Evolutionary conservation across 2,888 invertebrate species (phyloP).

Genomic region (Calameuta pallipes): DNA sequence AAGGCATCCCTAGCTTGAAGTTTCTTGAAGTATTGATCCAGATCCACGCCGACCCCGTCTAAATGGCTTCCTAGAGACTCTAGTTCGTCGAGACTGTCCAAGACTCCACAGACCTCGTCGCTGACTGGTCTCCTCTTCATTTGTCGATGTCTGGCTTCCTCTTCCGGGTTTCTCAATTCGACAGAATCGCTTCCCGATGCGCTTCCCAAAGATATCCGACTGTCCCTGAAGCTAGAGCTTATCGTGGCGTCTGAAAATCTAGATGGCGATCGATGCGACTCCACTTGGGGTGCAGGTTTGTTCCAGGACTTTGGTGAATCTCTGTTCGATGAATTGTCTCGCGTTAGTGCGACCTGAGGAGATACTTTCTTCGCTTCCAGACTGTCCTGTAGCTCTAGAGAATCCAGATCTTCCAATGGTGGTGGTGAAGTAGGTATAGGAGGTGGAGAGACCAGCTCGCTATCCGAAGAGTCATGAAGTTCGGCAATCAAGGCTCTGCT

Average conservation of each 20-base stretch:
- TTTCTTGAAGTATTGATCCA: conserved; percentile 77
- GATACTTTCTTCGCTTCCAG: conserved; percentile 51
- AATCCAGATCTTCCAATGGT: conserved; percentile 78
- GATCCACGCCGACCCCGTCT: conserved; percentile 72
- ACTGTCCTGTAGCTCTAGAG: conserved; percentile 66
- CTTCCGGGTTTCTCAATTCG: conserved; percentile 69
- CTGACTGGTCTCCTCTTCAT: conserved; percentile 80
- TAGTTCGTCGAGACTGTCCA: conserved; percentile 75
- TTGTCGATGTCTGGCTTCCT: conserved; percentile 71
- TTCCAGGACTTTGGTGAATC: conserved; percentile 54
- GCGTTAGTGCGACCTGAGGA: conserved; percentile 65
- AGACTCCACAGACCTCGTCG: conserved; percentile 70
- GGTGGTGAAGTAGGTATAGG: conserved; percentile 82
- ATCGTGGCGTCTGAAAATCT: conserved; percentile 52
- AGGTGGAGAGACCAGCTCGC: conserved; percentile 82
- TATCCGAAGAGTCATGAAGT: conserved; percentile 83
- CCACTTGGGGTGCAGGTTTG: conserved; percentile 46
- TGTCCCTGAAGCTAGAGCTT: conserved; percentile 52
- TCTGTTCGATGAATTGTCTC: conserved; percentile 33
- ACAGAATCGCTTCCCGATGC: conserved; percentile 68
- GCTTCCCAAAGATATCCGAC: conserved; percentile 54
- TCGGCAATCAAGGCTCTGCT: conserved; percentile 74
- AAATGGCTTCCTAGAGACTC: conserved; percentile 71
- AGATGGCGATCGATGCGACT: conserved; percentile 47
- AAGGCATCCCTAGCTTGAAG: conserved; percentile 70